phyloP scores from a whole-genome alignment of 35 echinoderm and acorn worm genomes.

The Diadema setosum region DNA sequence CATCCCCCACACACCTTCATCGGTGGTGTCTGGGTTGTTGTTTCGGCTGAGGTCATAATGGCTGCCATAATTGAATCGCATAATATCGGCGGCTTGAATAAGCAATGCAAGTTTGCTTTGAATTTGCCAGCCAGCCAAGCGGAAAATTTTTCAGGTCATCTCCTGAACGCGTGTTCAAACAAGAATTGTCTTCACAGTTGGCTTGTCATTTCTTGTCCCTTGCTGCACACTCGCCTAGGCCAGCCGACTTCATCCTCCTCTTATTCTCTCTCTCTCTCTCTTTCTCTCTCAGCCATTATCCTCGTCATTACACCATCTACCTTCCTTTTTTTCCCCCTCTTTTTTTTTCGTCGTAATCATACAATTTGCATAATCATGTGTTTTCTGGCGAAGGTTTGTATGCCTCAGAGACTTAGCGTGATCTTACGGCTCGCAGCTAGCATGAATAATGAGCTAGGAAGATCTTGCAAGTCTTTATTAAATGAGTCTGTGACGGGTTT shows the following conservation, averaged over 20 bases:
- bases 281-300: constrained; percentile 1
- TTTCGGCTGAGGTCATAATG: background rate
- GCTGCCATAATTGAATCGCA: constrained; percentile 18
- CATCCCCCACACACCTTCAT: too few relatives aligned
- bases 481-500: constrained; percentile 9
- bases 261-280: background rate
- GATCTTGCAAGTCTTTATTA: constrained; percentile 5
- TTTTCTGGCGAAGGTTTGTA: background rate
- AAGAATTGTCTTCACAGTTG: constrained; percentile 8
- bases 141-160: constrained; percentile 23
- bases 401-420: background rate
- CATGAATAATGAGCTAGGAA: constrained; percentile 14
- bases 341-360: background rate
- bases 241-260: background rate
- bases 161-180: constrained; percentile 7
- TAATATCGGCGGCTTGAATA: constrained; percentile 29
- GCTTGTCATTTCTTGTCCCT: background rate
- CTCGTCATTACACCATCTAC: background rate
- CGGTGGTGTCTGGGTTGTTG: too few relatives aligned
- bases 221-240: background rate
- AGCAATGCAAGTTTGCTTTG: constrained; percentile 20
- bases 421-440: background rate
- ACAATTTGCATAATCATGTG: constrained; percentile 31
- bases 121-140: background rate
- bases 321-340: background rate